Conservation (phyloP, 1,140 invertebrate genomes). For the Drosophila bocqueti region DNA sequence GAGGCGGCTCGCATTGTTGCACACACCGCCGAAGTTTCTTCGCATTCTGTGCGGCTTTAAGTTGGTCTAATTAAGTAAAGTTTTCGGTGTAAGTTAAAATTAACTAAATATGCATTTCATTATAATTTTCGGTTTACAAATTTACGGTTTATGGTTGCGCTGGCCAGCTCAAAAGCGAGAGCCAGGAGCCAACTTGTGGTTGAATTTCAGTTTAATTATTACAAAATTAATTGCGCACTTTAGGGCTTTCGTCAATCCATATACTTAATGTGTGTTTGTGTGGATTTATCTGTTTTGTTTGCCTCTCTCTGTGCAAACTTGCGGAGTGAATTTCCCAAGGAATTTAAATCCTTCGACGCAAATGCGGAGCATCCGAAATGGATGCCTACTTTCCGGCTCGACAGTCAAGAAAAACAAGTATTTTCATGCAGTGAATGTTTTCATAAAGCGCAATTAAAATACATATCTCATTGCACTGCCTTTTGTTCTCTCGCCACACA, state of each 20-base stretch:
- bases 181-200: slow-evolving; percentile 19
- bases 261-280: neutral
- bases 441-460: slow-evolving; percentile 42
- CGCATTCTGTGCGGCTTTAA: slow-evolving; percentile 57
- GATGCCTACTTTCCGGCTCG: slow-evolving; percentile 37
- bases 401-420: slow-evolving; percentile 47
- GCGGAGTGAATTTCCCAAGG: slow-evolving; percentile 17
- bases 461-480: slow-evolving; percentile 10
- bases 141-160: slow-evolving; percentile 31
- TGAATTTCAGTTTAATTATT: slow-evolving; percentile 72
- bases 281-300: slow-evolving; percentile 9
- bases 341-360: slow-evolving; percentile 33
- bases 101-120: slow-evolving; percentile 79
- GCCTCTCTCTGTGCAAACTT: slow-evolving; percentile 7
- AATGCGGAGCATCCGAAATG: slow-evolving; percentile 12
- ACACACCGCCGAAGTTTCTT: slow-evolving; percentile 27
- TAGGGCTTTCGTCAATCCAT: slow-evolving; percentile 10
- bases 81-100: slow-evolving; percentile 65
- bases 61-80: slow-evolving; percentile 76
- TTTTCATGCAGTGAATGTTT: slow-evolving; percentile 46
- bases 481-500: slow-evolving; percentile 1
- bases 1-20: slow-evolving; percentile 24
- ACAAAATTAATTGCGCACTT: slow-evolving; percentile 70
- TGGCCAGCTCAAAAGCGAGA: slow-evolving; percentile 1
- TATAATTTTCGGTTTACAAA: slow-evolving; percentile 52